Base-by-base conservation (phyloP, 2,888 invertebrate species). In the Scaptomyza flava region DNA sequence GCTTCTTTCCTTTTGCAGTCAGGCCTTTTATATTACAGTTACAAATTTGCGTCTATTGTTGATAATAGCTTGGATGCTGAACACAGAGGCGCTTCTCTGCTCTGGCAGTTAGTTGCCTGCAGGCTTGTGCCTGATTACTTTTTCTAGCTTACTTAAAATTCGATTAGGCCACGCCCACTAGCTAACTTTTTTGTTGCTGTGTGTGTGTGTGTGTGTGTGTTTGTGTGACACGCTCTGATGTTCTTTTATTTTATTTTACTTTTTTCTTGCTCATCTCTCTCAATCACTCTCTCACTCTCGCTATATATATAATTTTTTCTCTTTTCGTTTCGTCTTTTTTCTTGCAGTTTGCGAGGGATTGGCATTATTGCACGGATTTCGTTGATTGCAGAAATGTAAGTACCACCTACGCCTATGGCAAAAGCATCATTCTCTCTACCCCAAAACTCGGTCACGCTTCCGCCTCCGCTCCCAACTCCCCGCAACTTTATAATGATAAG, bases 331-430 rank as follows among this genome's bases (percentile, higher is more conserved):
- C 27, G 5, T 23, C 2, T 23, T 34, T 57, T 51, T 54, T 64
- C 38, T 90, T 91, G 14, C 90, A 91, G 91, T 91, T 91, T 70
- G 89, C 91, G 57, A 89, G 90, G 81, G 91, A 91, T 87, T 91
- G 91, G 91, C 91, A 91, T 86, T 90, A 91, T 71, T 91, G 91
- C 75, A 91, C 90, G 91, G 91, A 91, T 77, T 91, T 90, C 71
- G 90, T 89, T 70, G 91, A 91, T 79, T 91, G 91, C 77, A 91
- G 90, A 89, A 91, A 88, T 79, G 91, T 91, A 90, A 91, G 91
- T 91, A 85, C 69, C 69, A 3, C 5, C 23, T 23, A 51, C 50
- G 54, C 43, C 59, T 36, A 56, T 43, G 61, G 51, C 50, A 14
- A 33, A 20, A 11, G 17, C 41, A 17, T 34, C 14, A 12, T 27